These are phyloP conservation scores for Zaprionus capensis DNA, from an alignment of 1,140 invertebrate species.

Conservation along the genomic window DNA sequence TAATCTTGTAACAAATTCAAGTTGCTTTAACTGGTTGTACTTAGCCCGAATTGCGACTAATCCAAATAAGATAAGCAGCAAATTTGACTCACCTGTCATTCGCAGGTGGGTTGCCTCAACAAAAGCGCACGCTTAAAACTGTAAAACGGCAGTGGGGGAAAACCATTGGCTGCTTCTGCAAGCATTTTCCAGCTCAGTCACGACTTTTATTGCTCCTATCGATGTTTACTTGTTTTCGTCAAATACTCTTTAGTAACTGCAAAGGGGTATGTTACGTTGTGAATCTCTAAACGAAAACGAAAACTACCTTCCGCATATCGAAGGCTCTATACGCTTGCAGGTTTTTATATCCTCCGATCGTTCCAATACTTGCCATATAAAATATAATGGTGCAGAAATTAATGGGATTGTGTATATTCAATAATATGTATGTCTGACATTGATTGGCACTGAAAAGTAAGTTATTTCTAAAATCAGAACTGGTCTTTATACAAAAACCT, in stretches of 20 bases:
- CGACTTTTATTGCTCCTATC: conserved; percentile 4
- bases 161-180: conserved; percentile 3
- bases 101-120: background rate
- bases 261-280: background rate
- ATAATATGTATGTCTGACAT: too few relatives aligned
- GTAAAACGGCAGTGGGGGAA: conserved; percentile 11
- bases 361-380: too few relatives aligned
- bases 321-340: too few relatives aligned
- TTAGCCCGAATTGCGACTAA: conserved; percentile 4
- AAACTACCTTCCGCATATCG: too few relatives aligned
- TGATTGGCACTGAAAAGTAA: too few relatives aligned
- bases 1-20: conserved; percentile 11
- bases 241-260: conserved; percentile 1
- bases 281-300: background rate
- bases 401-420: too few relatives aligned
- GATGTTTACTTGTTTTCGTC: conserved; percentile 20
- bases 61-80: conserved; percentile 27
- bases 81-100: conserved; percentile 28
- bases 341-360: too few relatives aligned
- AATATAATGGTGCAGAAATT: too few relatives aligned
- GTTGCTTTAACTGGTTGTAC: conserved; percentile 33
- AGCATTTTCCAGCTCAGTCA: background rate
- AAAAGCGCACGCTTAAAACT: conserved; percentile 7
- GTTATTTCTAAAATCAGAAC: too few relatives aligned
- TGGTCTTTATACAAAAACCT: too few relatives aligned